phyloP scores from a whole-genome alignment of 2,113 vertebrate species.

The Sylvilagus bachmani region DNA sequence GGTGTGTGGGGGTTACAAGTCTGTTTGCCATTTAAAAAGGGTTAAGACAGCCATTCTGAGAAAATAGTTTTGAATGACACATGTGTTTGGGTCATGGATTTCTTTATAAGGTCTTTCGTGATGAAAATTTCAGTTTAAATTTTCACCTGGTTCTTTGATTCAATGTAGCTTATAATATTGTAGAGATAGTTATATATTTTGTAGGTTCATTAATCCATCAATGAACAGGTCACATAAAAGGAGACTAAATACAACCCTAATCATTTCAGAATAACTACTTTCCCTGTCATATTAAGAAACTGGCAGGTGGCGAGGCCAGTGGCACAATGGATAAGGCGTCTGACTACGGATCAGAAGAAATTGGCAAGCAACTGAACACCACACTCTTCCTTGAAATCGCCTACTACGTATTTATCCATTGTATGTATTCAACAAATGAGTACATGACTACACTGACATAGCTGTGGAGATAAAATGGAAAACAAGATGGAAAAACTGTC shows the following conservation, averaged over 20 bases:
- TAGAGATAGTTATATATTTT: not conserved
- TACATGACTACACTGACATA: not conserved
- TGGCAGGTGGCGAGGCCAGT: not conserved
- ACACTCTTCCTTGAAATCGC: not conserved
- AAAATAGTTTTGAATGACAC: not conserved
- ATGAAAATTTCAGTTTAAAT: slow-evolving; percentile 15
- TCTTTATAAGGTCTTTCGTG: not conserved
- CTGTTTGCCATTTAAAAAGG: not conserved
- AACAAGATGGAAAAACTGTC: not conserved
- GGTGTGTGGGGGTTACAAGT: not conserved
- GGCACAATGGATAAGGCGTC: no score
- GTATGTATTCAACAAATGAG: not conserved
- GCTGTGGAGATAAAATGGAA: not conserved
- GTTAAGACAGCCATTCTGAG: not conserved
- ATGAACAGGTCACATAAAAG: not conserved
- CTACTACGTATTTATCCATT: not conserved
- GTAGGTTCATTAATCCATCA: not conserved
- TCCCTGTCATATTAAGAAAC: not conserved
- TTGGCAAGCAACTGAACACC: not conserved
- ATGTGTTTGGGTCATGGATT: not conserved
- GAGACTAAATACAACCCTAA: not conserved
- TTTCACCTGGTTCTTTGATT: not conserved
- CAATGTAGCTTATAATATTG: not conserved
- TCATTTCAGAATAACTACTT: not conserved
- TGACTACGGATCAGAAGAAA: no score